Conservation (phyloP, 2,113 vertebrate species). For the Sula dactylatra region DNA sequence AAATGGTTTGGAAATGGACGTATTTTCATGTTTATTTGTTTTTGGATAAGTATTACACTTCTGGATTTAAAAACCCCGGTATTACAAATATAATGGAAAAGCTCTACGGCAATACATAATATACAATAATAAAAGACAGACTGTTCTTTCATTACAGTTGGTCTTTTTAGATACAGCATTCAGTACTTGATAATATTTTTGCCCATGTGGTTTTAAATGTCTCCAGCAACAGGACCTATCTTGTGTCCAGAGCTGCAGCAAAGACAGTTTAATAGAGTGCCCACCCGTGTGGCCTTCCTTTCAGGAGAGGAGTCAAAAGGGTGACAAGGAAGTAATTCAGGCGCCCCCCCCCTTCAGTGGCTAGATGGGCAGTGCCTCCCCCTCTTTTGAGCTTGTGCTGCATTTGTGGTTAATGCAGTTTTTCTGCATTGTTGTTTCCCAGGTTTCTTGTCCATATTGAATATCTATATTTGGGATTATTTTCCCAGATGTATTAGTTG, state of each 20-base stretch:
- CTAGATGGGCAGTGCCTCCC: not conserved
- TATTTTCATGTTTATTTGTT: slow-evolving; percentile 18
- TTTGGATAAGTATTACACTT: not conserved
- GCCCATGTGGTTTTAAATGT: not conserved
- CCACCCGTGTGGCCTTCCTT: fast-evolving
- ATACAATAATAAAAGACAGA: not conserved
- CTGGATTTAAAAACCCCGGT: not conserved
- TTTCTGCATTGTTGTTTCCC: not conserved
- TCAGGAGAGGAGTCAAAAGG: not conserved
- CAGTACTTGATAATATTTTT: not conserved
- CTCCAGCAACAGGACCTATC: not conserved
- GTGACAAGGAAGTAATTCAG: not conserved
- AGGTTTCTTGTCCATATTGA: not conserved
- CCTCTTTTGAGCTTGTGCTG: not conserved
- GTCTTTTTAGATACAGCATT: not conserved
- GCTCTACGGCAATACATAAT: not conserved
- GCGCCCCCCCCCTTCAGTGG: not conserved
- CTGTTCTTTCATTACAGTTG: not conserved
- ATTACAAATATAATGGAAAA: not conserved
- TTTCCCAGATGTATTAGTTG: not conserved
- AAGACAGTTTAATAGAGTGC: not conserved
- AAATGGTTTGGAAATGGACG: not conserved
- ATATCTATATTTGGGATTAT: slow-evolving; percentile 20
- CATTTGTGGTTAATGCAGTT: not conserved
- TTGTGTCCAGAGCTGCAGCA: not conserved